phyloP scores from a whole-genome alignment of 2,113 vertebrate genomes.

The Bostrychus sinensis region DNA sequence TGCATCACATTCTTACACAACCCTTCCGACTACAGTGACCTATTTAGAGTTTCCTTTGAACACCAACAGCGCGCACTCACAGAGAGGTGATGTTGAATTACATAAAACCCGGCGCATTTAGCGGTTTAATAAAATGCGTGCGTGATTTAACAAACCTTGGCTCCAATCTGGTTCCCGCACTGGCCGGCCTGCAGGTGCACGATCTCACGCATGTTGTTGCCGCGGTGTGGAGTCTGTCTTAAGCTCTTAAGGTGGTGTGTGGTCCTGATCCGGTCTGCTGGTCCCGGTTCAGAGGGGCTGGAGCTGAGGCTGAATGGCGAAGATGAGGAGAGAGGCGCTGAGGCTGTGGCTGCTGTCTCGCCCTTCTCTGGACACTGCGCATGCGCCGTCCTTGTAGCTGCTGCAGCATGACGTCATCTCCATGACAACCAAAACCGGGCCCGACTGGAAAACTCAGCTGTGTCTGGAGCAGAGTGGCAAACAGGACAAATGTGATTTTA shows the following conservation, averaged over 20 bases:
- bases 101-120: neutral
- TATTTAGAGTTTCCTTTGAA: conserved; percentile 28
- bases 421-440: conserved; percentile 64
- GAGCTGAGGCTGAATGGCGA: conserved; percentile 46
- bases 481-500: neutral
- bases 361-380: conserved; percentile 18
- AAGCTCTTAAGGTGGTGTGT: conserved; percentile 17
- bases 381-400: conserved; percentile 47
- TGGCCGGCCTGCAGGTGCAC: conserved; percentile 74
- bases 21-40: conserved; percentile 17
- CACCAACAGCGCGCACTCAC: neutral
- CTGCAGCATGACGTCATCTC: conserved; percentile 74
- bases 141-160: conserved; percentile 52
- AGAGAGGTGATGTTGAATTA: neutral
- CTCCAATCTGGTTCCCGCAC: conserved; percentile 76
- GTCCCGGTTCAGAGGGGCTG: neutral
- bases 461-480: neutral
- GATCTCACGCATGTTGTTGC: conserved; percentile 71
- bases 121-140: neutral
- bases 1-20: conserved; percentile 18
- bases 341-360: conserved; percentile 20
- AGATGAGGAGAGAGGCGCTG: conserved; percentile 16
- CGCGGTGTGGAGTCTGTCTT: conserved; percentile 4
- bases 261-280: conserved; percentile 7
- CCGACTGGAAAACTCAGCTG: conserved; percentile 34